Evolutionary conservation across 2,888 invertebrate genomes (phyloP).

Genomic region (Argynnis bischoffii): DNA sequence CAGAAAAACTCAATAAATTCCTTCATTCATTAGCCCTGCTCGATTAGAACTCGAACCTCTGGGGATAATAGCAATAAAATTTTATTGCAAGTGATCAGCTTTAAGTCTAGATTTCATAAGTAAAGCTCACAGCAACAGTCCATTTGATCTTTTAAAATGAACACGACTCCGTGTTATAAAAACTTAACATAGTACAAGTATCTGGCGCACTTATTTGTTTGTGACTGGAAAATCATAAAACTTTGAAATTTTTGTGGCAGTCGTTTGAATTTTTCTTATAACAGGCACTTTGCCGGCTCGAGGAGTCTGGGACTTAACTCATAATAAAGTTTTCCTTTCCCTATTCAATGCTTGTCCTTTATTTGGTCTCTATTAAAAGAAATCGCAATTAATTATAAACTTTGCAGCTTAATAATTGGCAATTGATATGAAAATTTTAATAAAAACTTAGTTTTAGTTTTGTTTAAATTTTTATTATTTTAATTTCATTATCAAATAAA

Average conservation of each 20-base stretch:
- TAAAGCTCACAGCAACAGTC: no score
- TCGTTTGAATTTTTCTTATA: conserved; percentile 19
- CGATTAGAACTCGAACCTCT: no score
- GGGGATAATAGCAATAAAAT: no score
- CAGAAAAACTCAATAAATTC: no score
- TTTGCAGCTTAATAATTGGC: neutral
- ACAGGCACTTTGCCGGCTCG: conserved; percentile 13
- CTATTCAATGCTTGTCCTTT: conserved; percentile 1
- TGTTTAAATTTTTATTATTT: no score
- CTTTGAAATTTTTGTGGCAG: conserved; percentile 12
- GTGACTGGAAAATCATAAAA: conserved; percentile 4
- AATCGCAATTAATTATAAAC: neutral
- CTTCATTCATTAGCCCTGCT: no score
- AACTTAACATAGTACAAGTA: neutral
- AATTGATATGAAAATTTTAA: neutral
- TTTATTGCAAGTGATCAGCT: no score
- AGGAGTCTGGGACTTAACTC: conserved; percentile 15
- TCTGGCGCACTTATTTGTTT: neutral
- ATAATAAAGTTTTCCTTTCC: conserved; percentile 19
- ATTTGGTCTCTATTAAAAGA: neutral
- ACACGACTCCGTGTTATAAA: neutral
- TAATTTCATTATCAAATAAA: no score
- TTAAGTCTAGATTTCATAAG: no score
- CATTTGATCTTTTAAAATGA: neutral
- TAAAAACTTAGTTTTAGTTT: neutral